A percentile compares a stretch with the other conserved stretches of the same genome.
Conservation (phyloP, 2,797 vertebrate genomes). For the Dryobates pubescens region DNA sequence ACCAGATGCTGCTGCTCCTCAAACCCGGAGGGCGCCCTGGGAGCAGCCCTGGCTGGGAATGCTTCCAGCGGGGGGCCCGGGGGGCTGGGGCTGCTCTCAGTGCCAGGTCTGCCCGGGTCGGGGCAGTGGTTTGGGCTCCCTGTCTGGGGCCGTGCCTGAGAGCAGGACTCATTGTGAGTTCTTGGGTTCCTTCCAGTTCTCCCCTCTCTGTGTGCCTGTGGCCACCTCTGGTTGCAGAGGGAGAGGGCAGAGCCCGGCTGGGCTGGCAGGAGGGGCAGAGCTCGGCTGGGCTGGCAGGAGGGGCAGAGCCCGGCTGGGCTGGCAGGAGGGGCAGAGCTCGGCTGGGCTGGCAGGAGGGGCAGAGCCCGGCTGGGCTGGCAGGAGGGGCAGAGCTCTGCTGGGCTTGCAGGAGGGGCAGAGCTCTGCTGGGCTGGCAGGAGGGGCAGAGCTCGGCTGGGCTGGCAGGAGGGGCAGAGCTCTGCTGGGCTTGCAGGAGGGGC, state of each 20-base stretch:
- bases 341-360: background rate
- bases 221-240: background rate
- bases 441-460: background rate
- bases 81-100: background rate
- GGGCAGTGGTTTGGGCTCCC: fast-evolving
- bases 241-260: background rate
- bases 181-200: background rate
- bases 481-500: background rate
- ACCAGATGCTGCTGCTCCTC: constrained; percentile 29
- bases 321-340: background rate
- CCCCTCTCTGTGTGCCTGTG: background rate
- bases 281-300: background rate
- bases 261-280: background rate
- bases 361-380: background rate
- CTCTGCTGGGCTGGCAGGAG: background rate
- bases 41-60: constrained; percentile 51
- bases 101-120: background rate
- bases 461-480: background rate
- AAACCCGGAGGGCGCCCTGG: constrained; percentile 39
- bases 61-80: constrained; percentile 28
- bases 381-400: background rate
- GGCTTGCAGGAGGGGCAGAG: background rate
- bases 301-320: background rate
- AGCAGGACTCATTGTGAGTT: background rate
- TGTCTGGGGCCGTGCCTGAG: background rate